Evolutionary conservation across 2,113 vertebrate genomes (phyloP), one percentile per base, ranked within the genome.

Genomic region (Drymodes brunneopygia): DNA sequence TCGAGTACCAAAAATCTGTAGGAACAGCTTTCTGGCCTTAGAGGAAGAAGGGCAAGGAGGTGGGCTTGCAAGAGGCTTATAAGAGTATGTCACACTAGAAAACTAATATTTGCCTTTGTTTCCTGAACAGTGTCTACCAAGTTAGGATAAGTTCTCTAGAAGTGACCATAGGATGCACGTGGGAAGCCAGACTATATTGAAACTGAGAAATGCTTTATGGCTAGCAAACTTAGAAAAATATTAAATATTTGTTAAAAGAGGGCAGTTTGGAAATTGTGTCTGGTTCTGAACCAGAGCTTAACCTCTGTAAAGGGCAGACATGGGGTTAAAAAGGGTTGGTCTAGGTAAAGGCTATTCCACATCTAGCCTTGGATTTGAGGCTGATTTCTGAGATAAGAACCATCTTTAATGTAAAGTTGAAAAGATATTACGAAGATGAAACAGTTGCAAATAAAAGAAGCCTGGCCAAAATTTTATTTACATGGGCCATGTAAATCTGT

Each of bases 371-470:
- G 27, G 45, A 56, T 84, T 81, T 85, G 70, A 65, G 33, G 61
- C 33, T 11, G 4, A 53, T 82, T 90, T 77, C 73, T 81, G 29
- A 42, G 81, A 75, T 75, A 91, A 89, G 48, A 75, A 31, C 28
- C 11, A 33, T 61, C 61, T 95, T 91, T 90, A 91, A 75, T 45
- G 31, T 69, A 88, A 94, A 91, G 40, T 50, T 91, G 84, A 81
- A 92, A 91, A 95, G 45, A 56, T 11, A 75, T 56, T 19, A 57
- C 38, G 64, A 70, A 84, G 83, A 94, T 90, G 50, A 95, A 96
- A 85, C 33, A 62, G 51, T 15, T 62, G 72, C 54, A 91, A 94
- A 69, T 91, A 87, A 73, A 93, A 93, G 88, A 94, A 87, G 72
- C 57, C 51, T 86, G 54, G 66, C 58, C 73, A 91, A 84, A 29